Percentiles rank a stretch among this genome's conserved stretches.
Evolutionary conservation across 2,113 vertebrate genomes (phyloP).

Genomic region (Leucopternis melanops): DNA sequence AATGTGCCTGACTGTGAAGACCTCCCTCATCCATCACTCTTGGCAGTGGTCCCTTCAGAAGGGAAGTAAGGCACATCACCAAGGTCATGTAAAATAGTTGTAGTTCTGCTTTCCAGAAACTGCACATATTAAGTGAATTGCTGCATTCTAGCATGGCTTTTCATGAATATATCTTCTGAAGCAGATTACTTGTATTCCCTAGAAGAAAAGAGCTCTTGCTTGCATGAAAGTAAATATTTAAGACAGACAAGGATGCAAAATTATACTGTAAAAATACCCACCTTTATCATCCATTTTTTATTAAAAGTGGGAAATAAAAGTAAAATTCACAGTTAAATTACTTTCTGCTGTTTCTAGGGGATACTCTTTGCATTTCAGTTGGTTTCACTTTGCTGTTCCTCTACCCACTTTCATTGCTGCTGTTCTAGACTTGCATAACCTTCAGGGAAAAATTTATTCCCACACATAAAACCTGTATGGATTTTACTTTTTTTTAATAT

Average conservation of each 20-base stretch:
- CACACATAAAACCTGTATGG: not conserved
- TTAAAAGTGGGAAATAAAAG: constrained; percentile 30
- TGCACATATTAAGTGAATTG: not conserved
- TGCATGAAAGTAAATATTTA: constrained; percentile 36
- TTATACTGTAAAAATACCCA: constrained; percentile 24
- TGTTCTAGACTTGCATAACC: not conserved
- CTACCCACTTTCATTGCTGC: not conserved
- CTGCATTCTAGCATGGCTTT: not conserved
- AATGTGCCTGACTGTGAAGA: not conserved
- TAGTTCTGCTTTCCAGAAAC: not conserved
- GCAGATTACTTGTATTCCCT: not conserved
- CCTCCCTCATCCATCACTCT: not conserved
- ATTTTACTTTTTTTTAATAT: not conserved
- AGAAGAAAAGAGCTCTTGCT: not conserved
- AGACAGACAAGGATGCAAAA: constrained; percentile 11
- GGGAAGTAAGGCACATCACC: not conserved
- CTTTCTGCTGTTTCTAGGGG: constrained; percentile 36
- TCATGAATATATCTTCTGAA: not conserved
- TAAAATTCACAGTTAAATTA: constrained; percentile 24
- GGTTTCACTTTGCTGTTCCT: not conserved
- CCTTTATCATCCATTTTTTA: constrained; percentile 57
- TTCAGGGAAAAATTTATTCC: not conserved
- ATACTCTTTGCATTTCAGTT: not conserved
- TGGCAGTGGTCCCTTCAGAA: not conserved
- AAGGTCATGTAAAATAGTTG: not conserved